Percentiles rank a stretch among this genome's conserved stretches.
Conservation (phyloP, 2,113 vertebrate species). For the cattle (Bos taurus) region DNA sequence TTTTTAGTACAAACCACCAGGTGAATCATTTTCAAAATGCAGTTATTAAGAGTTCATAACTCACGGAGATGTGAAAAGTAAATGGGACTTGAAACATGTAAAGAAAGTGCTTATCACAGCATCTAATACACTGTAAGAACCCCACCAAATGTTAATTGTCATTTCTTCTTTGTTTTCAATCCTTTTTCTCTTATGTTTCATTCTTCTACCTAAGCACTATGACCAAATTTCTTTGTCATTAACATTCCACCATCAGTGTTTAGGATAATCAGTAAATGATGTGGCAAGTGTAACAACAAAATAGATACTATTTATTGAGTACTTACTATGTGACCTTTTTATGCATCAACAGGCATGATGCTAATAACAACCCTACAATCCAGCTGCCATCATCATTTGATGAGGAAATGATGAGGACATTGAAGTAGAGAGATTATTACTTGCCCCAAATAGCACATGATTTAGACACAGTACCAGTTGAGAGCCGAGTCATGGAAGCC, state of each 20-base stretch:
- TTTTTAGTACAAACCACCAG: neutral
- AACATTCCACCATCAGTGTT: neutral
- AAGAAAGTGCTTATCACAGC: neutral
- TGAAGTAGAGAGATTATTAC: neutral
- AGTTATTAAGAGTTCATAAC: slow-evolving; percentile 9
- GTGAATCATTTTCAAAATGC: slow-evolving; percentile 31
- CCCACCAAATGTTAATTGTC: neutral
- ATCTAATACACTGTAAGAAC: neutral
- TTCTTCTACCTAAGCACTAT: neutral
- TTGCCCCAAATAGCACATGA: neutral
- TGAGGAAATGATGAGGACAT: neutral
- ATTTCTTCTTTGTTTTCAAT: slow-evolving; percentile 23
- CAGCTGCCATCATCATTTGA: neutral
- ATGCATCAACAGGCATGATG: neutral
- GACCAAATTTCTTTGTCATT: slow-evolving; percentile 8
- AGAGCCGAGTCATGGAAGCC: neutral
- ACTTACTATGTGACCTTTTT: neutral
- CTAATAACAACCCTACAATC: neutral
- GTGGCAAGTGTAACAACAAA: neutral
- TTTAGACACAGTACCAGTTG: neutral
- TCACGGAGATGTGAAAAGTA: slow-evolving; percentile 11
- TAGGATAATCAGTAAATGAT: neutral
- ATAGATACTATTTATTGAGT: neutral
- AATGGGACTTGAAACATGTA: neutral
- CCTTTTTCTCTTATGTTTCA: neutral